Conservation (phyloP, 2,797 vertebrate species). For the Melanotaenia maccullochi region DNA sequence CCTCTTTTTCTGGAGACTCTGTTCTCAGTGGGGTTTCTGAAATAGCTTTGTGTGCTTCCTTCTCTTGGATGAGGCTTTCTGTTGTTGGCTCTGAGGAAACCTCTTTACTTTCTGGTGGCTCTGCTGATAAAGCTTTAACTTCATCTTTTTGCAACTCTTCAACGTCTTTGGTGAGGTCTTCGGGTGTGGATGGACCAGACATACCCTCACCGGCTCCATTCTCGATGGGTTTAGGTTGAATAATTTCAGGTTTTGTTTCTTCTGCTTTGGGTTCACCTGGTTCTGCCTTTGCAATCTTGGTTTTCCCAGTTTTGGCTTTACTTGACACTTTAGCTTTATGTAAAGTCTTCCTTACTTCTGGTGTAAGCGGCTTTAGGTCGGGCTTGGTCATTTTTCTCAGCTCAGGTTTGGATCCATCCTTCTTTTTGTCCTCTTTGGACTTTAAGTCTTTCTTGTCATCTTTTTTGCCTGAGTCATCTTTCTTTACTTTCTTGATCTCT, state of each 20-base stretch:
- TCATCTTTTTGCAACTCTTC: constrained; percentile 85
- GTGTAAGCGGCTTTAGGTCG: constrained; percentile 95
- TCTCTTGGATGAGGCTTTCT: constrained; percentile 57
- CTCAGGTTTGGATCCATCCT: constrained; percentile 89
- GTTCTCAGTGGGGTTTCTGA: constrained; percentile 52
- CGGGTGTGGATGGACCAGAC: constrained; percentile 86
- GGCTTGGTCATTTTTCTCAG: constrained; percentile 91
- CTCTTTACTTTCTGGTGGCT: constrained; percentile 43
- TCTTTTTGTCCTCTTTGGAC: constrained; percentile 91
- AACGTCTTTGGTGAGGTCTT: constrained; percentile 93
- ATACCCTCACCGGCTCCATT: constrained; percentile 74
- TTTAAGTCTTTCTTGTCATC: constrained; percentile 93
- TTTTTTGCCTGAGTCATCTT: constrained; percentile 90
- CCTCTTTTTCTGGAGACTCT: constrained; percentile 70
- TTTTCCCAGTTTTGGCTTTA: constrained; percentile 88
- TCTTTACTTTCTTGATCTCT: constrained; percentile 94
- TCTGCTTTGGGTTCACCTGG: constrained; percentile 61
- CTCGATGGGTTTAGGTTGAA: constrained; percentile 55
- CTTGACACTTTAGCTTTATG: constrained; percentile 93
- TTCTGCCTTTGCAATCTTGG: constrained; percentile 68
- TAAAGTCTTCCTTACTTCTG: constrained; percentile 96
- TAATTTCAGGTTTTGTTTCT: constrained; percentile 49
- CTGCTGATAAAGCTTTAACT: constrained; percentile 54
- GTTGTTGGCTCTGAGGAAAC: constrained; percentile 38
- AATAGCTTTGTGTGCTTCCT: constrained; percentile 54